Conservation (phyloP, 2,797 vertebrate species). For the Rhabdophis nuchalis region DNA sequence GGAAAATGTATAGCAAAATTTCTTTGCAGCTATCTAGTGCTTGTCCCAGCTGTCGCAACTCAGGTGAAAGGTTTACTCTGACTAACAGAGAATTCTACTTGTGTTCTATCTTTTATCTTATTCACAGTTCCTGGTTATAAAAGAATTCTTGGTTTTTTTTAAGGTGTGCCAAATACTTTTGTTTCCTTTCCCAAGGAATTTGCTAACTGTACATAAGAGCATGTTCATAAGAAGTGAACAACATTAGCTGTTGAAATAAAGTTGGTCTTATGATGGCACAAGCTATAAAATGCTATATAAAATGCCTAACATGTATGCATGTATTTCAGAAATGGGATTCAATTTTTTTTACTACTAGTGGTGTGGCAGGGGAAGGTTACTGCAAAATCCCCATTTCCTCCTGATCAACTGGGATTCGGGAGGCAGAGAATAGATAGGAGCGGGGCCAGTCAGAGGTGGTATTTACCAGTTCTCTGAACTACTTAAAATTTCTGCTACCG, state of each 20-base stretch:
- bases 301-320: not conserved
- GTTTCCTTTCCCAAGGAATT: not conserved
- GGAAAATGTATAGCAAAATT: not conserved
- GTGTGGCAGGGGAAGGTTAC: no score
- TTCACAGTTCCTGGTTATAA: not conserved
- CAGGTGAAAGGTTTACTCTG: not conserved
- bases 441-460: no score
- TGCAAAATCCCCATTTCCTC: no score
- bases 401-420: no score
- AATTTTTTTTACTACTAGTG: no score
- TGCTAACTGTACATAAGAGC: not conserved
- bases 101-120: not conserved
- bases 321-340: no score
- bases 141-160: not conserved
- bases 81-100: not conserved
- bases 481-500: no score
- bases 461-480: no score
- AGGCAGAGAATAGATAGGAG: no score
- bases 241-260: not conserved
- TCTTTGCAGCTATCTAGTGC: not conserved
- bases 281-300: not conserved
- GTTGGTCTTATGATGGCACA: not conserved
- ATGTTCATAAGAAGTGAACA: not conserved
- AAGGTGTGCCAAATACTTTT: not conserved
- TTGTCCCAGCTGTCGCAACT: not conserved